phyloP scores from a whole-genome alignment of 2,888 invertebrate species.

The Rotaria sp. region DNA sequence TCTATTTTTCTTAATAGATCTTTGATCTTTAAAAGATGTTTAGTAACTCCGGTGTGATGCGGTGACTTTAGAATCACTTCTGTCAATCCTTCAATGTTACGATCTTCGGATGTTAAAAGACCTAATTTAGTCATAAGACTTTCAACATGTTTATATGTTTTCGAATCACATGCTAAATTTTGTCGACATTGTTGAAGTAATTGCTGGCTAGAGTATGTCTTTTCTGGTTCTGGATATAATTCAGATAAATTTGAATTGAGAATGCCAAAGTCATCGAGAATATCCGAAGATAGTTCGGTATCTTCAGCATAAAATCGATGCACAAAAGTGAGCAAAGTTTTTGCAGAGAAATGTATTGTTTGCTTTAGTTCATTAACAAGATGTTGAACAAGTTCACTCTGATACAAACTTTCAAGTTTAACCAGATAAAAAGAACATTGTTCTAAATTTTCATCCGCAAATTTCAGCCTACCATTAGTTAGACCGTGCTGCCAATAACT shows the following conservation, averaged over 20 bases:
- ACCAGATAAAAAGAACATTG: not conserved
- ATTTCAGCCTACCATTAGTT: not conserved
- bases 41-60: not conserved
- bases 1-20: not conserved
- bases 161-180: not conserved
- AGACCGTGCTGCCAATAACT: not conserved
- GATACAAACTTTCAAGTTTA: not conserved
- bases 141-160: not conserved
- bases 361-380: not conserved
- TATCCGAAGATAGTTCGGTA: not conserved
- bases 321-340: not conserved
- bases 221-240: not conserved
- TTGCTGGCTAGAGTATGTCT: not conserved
- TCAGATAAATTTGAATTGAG: not conserved
- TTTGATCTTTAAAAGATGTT: not conserved
- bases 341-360: not conserved
- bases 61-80: not conserved
- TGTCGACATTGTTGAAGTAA: not conserved
- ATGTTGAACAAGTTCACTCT: not conserved
- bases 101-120: not conserved
- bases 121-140: not conserved
- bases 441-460: not conserved
- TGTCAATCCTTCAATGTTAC: not conserved
- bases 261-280: not conserved
- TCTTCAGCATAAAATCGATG: conserved; percentile 16